phyloP scores from a whole-genome alignment of 2,888 invertebrate species.

The Opisthograptis luteolata region DNA sequence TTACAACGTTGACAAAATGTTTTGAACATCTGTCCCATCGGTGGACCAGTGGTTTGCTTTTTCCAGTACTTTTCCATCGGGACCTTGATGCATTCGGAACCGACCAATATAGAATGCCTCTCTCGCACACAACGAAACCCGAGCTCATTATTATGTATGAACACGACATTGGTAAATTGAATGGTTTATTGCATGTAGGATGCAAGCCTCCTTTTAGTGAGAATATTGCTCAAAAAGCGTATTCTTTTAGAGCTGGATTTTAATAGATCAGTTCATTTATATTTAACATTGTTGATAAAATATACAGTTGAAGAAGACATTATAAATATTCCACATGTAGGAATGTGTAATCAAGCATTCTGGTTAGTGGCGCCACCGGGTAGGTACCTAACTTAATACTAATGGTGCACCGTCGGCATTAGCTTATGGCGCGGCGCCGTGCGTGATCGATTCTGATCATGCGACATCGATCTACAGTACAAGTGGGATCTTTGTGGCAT shows the following conservation, averaged over 20 bases:
- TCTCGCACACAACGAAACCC: conserved; percentile 39
- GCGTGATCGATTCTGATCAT: conserved; percentile 40
- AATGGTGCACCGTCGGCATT: conserved; percentile 29
- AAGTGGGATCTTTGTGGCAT: conserved; percentile 14
- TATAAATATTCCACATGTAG: conserved; percentile 26
- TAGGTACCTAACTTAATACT: too few species aligned
- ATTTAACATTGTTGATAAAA: conserved; percentile 2
- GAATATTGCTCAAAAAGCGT: conserved; percentile 25
- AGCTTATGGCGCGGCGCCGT: conserved; percentile 45
- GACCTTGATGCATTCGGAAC: conserved; percentile 51
- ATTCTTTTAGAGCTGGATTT: conserved; percentile 13
- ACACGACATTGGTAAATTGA: conserved; percentile 31
- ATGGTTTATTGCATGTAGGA: conserved; percentile 29
- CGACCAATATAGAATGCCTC: conserved; percentile 46
- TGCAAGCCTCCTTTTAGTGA: conserved; percentile 27
- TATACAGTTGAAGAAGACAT: conserved; percentile 4
- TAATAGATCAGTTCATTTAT: conserved; percentile 5
- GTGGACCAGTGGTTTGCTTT: conserved; percentile 53
- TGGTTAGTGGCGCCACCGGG: conserved; percentile 52
- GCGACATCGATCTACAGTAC: conserved; percentile 8
- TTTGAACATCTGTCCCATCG: conserved; percentile 45
- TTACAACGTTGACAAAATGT: conserved; percentile 49
- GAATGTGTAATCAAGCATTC: conserved; percentile 46
- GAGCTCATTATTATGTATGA: conserved; percentile 27
- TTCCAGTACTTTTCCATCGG: conserved; percentile 73